Evolutionary conservation across 2,113 vertebrate species (phyloP), one percentile per base, ranked within the genome.

Genomic region (Psittacus erithacus): DNA sequence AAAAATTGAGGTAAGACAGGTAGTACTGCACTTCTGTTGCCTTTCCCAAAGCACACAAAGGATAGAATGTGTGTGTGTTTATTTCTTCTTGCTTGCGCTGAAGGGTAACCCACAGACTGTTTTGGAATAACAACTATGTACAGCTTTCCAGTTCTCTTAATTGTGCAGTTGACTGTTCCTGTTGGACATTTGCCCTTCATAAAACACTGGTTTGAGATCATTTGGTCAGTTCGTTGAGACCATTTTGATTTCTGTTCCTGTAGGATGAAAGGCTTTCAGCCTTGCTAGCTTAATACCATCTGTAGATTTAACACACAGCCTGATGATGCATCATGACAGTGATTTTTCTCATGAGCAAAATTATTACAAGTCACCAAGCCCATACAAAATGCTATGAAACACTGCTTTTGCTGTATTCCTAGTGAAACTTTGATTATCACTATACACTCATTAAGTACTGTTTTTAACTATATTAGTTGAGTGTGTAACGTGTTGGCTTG

Each of bases 391-490:
- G 25, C 31, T 18, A 31, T 17, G 18, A 73, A 68, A 38, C 19
- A 5, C 35, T 24, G 0, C 12, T 73, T 88, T 68, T 69, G 35
- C 68, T 43, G 5, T 60, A 12, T 69, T 65, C 1, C 0, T 38
- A 69, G 52, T 27, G 59, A 59, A 82, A 18, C 14, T 5, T 59
- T 46, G 15, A 35, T 69, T 50, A 22, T 73, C 35, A 8, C 15
- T 63, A 4, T 18, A 11, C 23, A 19, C 14, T 67, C 55, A 35
- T 6, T 25, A 46, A 57, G 33, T 70, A 22, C 6, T 52, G 2
- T 2, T 79, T 71, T 62, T 79, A 67, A 33, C 8, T 68, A 0
- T 46, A 0, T 25, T 33, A 46, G 10, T 14, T 59, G 12, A 78
- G 59, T 11, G 29, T 73, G 53, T 33, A 71, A 44, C 14, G 41